These are phyloP conservation scores for Oryzias woworae DNA, from an alignment of 2,113 vertebrate species.

Conservation along the genomic window DNA sequence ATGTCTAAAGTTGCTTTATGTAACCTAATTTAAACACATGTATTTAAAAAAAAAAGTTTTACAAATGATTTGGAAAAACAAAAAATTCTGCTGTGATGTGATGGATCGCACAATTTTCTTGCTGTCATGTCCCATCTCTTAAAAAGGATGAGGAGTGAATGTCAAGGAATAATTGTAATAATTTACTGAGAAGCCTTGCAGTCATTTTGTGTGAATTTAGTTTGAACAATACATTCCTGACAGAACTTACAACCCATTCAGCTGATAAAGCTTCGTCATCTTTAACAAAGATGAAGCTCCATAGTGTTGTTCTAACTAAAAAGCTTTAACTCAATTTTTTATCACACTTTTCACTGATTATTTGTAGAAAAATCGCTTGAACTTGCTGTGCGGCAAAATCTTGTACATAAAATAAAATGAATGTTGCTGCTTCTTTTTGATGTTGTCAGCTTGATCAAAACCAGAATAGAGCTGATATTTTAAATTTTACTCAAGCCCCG, in stretches of 20 bases:
- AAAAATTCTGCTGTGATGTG: background rate
- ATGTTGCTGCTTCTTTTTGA: too few relatives aligned
- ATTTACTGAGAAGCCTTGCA: background rate
- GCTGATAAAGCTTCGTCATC: background rate
- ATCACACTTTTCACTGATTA: background rate
- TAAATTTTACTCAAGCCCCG: too few relatives aligned
- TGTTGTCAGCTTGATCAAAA: too few relatives aligned
- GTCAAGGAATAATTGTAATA: background rate
- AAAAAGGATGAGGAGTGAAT: background rate
- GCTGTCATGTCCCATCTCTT: background rate
- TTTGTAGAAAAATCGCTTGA: background rate
- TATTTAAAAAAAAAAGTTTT: too few relatives aligned
- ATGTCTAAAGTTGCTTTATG: too few relatives aligned
- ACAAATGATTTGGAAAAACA: too few relatives aligned
- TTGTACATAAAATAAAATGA: too few relatives aligned
- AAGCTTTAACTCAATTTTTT: background rate
- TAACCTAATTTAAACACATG: too few relatives aligned
- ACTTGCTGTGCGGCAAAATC: background rate
- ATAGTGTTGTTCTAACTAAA: background rate
- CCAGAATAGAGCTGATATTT: too few relatives aligned
- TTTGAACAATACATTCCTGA: background rate
- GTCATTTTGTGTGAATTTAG: too few relatives aligned
- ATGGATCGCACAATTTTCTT: background rate
- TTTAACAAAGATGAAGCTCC: background rate
- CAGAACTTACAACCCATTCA: background rate